phyloP scores from a whole-genome alignment of 2,888 invertebrate genomes.

The Blastobasis adustella region DNA sequence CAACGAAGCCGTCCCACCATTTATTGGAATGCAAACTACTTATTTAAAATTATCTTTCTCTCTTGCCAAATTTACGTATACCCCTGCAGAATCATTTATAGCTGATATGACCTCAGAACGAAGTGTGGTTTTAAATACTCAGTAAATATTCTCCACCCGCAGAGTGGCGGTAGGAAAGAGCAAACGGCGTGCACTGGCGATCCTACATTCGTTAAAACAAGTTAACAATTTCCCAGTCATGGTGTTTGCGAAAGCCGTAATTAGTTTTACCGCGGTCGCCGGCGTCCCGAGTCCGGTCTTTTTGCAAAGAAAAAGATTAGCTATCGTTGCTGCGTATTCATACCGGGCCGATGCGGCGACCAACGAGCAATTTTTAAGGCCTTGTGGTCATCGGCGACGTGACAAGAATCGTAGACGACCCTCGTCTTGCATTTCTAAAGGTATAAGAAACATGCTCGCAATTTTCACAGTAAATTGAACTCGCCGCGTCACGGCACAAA shows the following conservation, averaged over 20 bases:
- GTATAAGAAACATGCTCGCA: constrained; percentile 37
- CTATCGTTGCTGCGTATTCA: constrained; percentile 13
- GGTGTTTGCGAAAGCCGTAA: constrained; percentile 13
- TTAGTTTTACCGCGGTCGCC: constrained; percentile 21
- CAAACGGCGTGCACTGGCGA: no score
- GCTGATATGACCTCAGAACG: no score
- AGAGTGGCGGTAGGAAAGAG: no score
- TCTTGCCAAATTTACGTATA: no score
- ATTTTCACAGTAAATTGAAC: constrained; percentile 62
- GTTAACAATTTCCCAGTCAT: neutral
- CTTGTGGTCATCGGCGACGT: constrained; percentile 42
- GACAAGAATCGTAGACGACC: constrained; percentile 43
- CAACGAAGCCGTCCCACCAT: no score
- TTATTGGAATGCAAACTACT: no score
- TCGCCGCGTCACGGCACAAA: constrained; percentile 42
- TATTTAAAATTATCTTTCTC: no score
- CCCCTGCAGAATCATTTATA: no score
- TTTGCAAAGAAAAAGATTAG: constrained; percentile 26
- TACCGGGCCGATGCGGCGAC: neutral
- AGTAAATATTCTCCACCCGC: no score
- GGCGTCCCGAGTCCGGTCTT: constrained; percentile 21
- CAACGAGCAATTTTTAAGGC: constrained; percentile 40
- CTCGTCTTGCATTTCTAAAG: constrained; percentile 28
- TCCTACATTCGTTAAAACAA: constrained; percentile 11
- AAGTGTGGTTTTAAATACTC: no score